Evolutionary conservation across 2,113 vertebrate species (phyloP).

Genomic region (Heterocephalus glaber): DNA sequence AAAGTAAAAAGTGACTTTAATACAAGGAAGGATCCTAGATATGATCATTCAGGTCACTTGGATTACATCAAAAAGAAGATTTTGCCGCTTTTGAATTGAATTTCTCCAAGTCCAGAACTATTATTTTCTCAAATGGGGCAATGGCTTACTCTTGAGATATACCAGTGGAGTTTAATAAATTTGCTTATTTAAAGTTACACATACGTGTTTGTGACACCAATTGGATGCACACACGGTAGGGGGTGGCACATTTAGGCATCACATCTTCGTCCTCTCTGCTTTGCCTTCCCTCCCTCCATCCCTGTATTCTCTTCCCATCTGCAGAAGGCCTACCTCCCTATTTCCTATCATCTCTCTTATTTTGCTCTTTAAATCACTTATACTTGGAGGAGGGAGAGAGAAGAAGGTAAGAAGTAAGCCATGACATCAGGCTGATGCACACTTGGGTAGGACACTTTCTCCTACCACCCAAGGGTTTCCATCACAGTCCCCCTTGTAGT

Average conservation of each 20-base stretch:
- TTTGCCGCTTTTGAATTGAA: not conserved
- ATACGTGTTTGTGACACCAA: not conserved
- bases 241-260: rapidly evolving
- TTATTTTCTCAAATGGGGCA: not conserved
- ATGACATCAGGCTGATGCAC: not conserved
- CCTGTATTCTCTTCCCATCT: not conserved
- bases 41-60: not conserved
- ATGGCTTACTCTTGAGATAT: not conserved
- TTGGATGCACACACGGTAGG: not conserved
- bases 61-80: not conserved
- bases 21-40: not conserved
- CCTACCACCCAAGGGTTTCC: not conserved
- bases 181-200: not conserved
- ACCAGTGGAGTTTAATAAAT: not conserved
- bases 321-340: not conserved
- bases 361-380: not conserved
- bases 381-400: not conserved
- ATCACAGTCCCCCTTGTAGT: not conserved
- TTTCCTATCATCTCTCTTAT: not conserved
- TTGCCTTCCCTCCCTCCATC: not conserved
- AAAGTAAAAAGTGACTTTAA: not conserved
- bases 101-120: not conserved
- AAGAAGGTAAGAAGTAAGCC: not conserved
- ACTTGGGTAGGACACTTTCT: no score
- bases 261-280: not conserved